Evolutionary conservation across 2,888 invertebrate species (phyloP).

Genomic region (Lochmaea crataegi): DNA sequence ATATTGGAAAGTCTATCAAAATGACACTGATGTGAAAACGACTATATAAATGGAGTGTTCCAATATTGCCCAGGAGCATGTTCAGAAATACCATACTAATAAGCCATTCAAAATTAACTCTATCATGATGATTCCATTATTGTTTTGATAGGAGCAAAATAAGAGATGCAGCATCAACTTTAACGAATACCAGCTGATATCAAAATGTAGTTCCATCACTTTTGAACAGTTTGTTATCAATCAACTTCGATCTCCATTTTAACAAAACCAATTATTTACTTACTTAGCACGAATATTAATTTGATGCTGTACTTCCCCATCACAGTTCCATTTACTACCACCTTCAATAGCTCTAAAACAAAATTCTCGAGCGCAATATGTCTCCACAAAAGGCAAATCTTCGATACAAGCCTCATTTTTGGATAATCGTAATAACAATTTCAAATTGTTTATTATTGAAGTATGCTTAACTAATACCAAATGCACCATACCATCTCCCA

Average conservation of each 20-base stretch:
- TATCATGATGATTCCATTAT: background rate
- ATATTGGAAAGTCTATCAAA: no score
- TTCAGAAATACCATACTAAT: no score
- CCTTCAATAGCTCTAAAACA: constrained; percentile 70
- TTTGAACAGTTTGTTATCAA: no score
- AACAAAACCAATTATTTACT: constrained; percentile 37
- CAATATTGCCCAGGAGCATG: no score
- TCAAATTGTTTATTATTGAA: constrained; percentile 76
- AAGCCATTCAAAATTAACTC: background rate
- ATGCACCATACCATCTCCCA: constrained; percentile 84
- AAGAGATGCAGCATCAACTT: no score
- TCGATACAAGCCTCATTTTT: constrained; percentile 75
- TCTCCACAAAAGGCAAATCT: constrained; percentile 80
- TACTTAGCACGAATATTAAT: constrained; percentile 75
- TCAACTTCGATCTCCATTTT: background rate
- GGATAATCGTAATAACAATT: constrained; percentile 74
- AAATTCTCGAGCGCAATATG: constrained; percentile 78
- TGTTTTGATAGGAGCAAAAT: no score
- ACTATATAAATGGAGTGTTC: no score
- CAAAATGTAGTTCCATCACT: no score
- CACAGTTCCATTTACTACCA: constrained; percentile 83
- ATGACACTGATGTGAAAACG: no score
- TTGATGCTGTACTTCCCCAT: constrained; percentile 79
- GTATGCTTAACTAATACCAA: constrained; percentile 80
- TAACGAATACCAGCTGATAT: no score